Percentiles rank a stretch among this genome's conserved stretches.
phyloP scores from a whole-genome alignment of 2,113 vertebrate species.

The Myanophis thanlyinensis region DNA sequence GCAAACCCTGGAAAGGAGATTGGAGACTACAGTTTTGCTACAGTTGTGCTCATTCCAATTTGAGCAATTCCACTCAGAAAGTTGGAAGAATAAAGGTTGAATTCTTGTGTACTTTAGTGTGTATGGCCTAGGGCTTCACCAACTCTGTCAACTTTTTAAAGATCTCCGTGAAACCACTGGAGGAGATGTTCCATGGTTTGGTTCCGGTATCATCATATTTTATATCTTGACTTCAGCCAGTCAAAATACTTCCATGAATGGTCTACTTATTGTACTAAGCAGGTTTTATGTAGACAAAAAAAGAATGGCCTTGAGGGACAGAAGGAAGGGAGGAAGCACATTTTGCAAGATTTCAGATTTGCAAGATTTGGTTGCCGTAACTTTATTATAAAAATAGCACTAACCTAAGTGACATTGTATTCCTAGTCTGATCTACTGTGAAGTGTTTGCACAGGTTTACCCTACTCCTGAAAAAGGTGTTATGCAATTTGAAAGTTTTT shows the following conservation, averaged over 20 bases:
- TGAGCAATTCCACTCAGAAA: not conserved
- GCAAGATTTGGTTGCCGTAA: not conserved
- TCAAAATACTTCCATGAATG: not conserved
- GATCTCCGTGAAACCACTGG: not conserved
- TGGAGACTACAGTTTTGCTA: not conserved
- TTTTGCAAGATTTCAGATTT: no score
- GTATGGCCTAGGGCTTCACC: not conserved
- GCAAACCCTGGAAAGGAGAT: not conserved
- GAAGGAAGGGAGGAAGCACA: not conserved
- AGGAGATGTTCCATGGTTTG: not conserved
- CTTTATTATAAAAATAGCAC: not conserved
- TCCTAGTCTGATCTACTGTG: not conserved
- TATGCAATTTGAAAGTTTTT: not conserved
- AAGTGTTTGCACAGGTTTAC: not conserved
- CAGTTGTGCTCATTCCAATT: not conserved
- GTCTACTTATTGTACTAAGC: not conserved
- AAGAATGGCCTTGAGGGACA: not conserved
- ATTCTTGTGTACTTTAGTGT: not conserved
- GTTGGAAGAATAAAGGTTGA: not conserved
- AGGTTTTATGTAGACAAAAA: not conserved
- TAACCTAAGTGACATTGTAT: not conserved
- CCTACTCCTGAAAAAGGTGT: not conserved
- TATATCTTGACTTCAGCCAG: not conserved
- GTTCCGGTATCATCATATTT: not conserved
- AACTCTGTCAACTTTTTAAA: not conserved